Evolutionary conservation across 2,888 invertebrate genomes (phyloP), one percentile per base, ranked within the genome.

Genomic region (Xanthostigma xanthostigma): DNA sequence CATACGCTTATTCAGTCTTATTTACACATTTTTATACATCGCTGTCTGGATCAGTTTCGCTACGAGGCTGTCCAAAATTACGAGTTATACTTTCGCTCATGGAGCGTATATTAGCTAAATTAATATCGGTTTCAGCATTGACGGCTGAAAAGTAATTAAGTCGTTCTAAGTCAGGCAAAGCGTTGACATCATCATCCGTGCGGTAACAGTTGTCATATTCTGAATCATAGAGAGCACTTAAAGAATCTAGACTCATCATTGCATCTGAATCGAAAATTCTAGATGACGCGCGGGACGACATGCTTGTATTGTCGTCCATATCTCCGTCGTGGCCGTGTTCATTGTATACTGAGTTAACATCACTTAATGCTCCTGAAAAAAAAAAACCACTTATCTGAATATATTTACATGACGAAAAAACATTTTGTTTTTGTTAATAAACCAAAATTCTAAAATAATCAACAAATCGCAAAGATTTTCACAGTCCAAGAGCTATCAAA

Each of bases 261-360:
- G 83, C 82, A 60, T 84, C 84, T 1, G 82, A 81, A 64, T 84
- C 84, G 56, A 89, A 79, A 44, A 89, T 76, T 9, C 87, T 76
- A 11, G 88, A 87, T 17, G 87, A 88, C 36, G 89, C 88, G 52
- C 89, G 74, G 8, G 88, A 88, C 4, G 88, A 89, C 54, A 89
- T 80, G 55, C 80, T 80, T 54, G 87, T 87, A 61, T 89, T 76
- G 62, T 77, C 76, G 60, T 75, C 74, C 60, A 77, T 74, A 54
- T 74, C 74, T 44, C 70, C 70, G 46, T 71, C 70, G 49, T 67
- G 68, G 55, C 66, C 66, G 56, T 66, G 68, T 52, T 76, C 77
- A 65, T 83, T 81, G 66, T 83, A 85, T 57, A 85, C 80, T 9
- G 86, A 87, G 69, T 89, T 89, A 45, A 89, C 85, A 67, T 89